These are phyloP conservation scores for Anolis apletophallus DNA, from an alignment of 2,797 vertebrate species.

Conservation along the genomic window DNA sequence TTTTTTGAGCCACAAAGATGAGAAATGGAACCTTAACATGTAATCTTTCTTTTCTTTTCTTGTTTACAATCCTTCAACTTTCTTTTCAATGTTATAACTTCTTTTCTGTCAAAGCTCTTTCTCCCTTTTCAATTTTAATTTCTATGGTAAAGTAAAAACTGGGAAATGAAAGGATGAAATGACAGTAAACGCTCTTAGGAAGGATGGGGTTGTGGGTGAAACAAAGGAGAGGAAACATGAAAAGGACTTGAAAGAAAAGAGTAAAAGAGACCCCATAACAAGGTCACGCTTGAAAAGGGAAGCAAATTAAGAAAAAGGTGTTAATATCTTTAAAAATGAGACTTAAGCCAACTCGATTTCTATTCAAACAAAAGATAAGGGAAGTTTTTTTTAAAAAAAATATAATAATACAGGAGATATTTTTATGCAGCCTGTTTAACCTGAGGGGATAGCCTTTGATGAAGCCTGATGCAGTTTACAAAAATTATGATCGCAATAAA, in stretches of 20 bases:
- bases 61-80: slow-evolving; percentile 26
- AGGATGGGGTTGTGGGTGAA: slow-evolving; percentile 52
- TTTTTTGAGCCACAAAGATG: slow-evolving; percentile 62
- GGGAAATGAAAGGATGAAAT: slow-evolving; percentile 73
- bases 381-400: slow-evolving; percentile 52
- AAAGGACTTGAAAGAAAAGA: slow-evolving; percentile 74
- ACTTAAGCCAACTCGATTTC: slow-evolving; percentile 68
- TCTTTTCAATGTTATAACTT: slow-evolving; percentile 21
- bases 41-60: slow-evolving; percentile 44
- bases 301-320: slow-evolving; percentile 72
- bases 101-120: slow-evolving; percentile 29
- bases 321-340: slow-evolving; percentile 65
- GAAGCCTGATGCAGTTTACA: slow-evolving; percentile 69
- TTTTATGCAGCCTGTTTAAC: slow-evolving; percentile 68
- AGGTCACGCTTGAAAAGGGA: slow-evolving; percentile 74
- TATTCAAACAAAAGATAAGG: slow-evolving; percentile 66
- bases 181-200: slow-evolving; percentile 71
- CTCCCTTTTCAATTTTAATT: slow-evolving; percentile 71
- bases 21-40: slow-evolving; percentile 41
- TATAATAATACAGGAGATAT: slow-evolving; percentile 39
- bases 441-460: slow-evolving; percentile 63
- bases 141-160: slow-evolving; percentile 61
- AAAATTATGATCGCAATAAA: slow-evolving; percentile 71
- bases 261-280: slow-evolving; percentile 71
- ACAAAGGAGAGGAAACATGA: slow-evolving; percentile 76